Conservation (phyloP, 2,113 vertebrate genomes). For the Bombycilla garrulus region DNA sequence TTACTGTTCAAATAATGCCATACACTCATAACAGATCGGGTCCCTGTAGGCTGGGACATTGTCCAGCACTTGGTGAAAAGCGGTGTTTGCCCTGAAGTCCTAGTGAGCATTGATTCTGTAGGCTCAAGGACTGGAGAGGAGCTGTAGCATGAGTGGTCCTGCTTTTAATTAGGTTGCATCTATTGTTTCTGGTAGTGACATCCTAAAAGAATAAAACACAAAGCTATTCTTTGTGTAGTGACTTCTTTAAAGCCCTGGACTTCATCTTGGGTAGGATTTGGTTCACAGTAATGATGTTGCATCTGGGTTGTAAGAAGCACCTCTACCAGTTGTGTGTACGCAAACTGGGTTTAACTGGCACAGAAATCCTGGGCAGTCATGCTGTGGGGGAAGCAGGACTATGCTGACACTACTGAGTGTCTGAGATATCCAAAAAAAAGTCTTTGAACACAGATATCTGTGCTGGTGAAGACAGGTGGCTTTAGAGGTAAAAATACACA, state of each 20-base stretch:
- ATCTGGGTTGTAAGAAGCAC: not conserved
- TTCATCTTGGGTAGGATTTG: not conserved
- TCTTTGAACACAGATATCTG: not conserved
- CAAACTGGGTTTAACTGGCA: not conserved
- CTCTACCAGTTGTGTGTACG: not conserved
- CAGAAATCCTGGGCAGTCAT: accelerated
- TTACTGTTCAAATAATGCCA: not conserved
- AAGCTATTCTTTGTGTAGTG: not conserved
- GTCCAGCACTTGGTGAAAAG: not conserved
- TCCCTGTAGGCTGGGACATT: not conserved
- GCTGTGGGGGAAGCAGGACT: not conserved
- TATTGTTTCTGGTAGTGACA: not conserved
- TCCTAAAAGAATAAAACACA: not conserved
- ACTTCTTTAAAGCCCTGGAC: not conserved
- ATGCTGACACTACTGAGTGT: not conserved
- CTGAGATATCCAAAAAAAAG: not conserved
- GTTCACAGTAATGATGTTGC: not conserved
- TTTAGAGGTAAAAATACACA: not conserved
- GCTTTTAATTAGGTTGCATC: conserved; percentile 26
- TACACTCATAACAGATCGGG: not conserved
- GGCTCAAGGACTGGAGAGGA: not conserved
- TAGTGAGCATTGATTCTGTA: not conserved
- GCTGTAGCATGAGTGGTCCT: not conserved
- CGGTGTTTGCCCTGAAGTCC: not conserved
- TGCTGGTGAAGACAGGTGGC: not conserved